A percentile compares a stretch with the other conserved stretches of the same genome.
phyloP scores from a whole-genome alignment of 2,113 vertebrate genomes.

The Nibea coibor region DNA sequence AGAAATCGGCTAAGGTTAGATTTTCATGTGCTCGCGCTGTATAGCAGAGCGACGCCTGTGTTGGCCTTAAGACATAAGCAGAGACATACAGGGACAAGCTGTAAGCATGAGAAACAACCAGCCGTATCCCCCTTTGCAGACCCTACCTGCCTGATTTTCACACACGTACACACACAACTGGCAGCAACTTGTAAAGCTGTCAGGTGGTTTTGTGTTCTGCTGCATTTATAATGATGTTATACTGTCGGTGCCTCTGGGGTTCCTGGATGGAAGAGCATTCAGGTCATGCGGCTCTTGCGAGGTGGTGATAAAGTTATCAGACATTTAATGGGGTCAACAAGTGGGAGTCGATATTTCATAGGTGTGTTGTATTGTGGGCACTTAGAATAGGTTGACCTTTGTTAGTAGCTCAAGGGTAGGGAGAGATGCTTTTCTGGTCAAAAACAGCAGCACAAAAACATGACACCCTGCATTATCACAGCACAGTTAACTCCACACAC shows the following conservation, averaged over 20 bases:
- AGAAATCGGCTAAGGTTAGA: slow-evolving; percentile 1
- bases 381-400: slow-evolving; percentile 57
- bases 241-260: slow-evolving; percentile 27
- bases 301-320: slow-evolving; percentile 62
- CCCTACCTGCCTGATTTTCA: slow-evolving; percentile 2
- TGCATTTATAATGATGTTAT: slow-evolving; percentile 59
- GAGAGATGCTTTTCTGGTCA: background rate
- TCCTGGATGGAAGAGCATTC: slow-evolving; percentile 38
- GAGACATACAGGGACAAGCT: background rate
- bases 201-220: slow-evolving; percentile 47
- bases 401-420: slow-evolving; percentile 33
- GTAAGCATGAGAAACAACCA: slow-evolving; percentile 47
- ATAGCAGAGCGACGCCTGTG: background rate
- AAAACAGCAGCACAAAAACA: slow-evolving; percentile 20
- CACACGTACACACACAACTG: background rate
- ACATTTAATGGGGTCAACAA: slow-evolving; percentile 64
- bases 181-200: slow-evolving; percentile 62
- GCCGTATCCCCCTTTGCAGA: slow-evolving; percentile 14
- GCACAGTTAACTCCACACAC: background rate
- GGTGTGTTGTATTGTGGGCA: slow-evolving; percentile 26
- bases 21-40: slow-evolving; percentile 32
- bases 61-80: background rate
- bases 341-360: slow-evolving; percentile 43
- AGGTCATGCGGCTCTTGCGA: slow-evolving; percentile 27
- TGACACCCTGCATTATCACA: background rate